phyloP scores from a whole-genome alignment of 2,797 vertebrate genomes.

The Sebastes hubbsi region DNA sequence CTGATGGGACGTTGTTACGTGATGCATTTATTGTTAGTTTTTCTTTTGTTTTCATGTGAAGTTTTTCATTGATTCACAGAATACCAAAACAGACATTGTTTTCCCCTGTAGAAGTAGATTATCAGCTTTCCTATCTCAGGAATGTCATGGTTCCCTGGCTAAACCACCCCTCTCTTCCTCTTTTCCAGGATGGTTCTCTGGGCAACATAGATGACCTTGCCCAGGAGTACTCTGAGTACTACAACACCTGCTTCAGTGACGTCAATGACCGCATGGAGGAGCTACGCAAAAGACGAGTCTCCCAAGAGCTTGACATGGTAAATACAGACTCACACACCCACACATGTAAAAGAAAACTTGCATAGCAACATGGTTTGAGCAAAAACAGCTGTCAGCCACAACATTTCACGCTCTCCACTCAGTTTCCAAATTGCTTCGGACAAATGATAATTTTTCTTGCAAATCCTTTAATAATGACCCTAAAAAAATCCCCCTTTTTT shows the following conservation, averaged over 20 bases:
- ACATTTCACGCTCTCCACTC: background rate
- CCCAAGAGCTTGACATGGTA: constrained; percentile 94
- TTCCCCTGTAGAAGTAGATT: background rate
- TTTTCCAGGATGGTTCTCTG: constrained; percentile 92
- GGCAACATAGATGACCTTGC: constrained; percentile 98
- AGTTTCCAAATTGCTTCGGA: constrained; percentile 12
- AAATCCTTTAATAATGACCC: constrained; percentile 35
- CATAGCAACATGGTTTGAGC: background rate
- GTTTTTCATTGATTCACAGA: background rate
- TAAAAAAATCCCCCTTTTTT: constrained; percentile 9
- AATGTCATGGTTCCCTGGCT: constrained; percentile 4
- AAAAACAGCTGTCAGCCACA: background rate
- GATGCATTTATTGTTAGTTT: too few species aligned
- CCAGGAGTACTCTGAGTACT: constrained; percentile 98
- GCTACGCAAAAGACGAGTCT: constrained; percentile 91
- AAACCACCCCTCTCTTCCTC: constrained; percentile 17
- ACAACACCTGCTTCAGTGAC: constrained; percentile 96
- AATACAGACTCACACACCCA: background rate
- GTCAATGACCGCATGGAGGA: constrained; percentile 98
- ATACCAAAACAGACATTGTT: background rate
- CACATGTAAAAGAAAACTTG: background rate
- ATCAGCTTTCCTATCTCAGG: background rate
- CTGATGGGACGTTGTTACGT: background rate
- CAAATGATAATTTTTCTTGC: constrained; percentile 3
- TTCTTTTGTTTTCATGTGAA: background rate